phyloP scores from a whole-genome alignment of 1,140 invertebrate species.

The Telenomus remus region DNA sequence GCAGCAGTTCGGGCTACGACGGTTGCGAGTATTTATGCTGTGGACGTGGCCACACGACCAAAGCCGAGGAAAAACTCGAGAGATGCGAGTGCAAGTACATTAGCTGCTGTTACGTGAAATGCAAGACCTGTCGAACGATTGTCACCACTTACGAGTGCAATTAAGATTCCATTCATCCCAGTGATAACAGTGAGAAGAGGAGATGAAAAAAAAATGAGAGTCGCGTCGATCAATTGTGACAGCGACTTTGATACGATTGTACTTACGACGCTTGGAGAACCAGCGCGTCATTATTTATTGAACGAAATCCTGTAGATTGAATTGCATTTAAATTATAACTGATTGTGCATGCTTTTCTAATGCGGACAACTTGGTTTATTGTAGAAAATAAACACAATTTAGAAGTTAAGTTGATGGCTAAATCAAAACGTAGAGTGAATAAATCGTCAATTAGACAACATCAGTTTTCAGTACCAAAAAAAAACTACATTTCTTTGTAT shows the following conservation, averaged over 20 bases:
- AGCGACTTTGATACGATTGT: constrained; percentile 40
- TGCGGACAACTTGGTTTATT: no score
- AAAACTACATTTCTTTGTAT: no score
- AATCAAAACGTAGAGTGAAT: no score
- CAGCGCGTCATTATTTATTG: constrained; percentile 32
- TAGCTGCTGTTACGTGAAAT: constrained; percentile 93
- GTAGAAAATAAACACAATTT: no score
- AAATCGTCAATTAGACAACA: no score
- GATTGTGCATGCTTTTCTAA: no score
- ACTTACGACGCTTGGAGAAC: constrained; percentile 25
- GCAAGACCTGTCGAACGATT: constrained; percentile 84
- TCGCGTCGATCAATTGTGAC: constrained; percentile 8
- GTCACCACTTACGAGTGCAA: constrained; percentile 83
- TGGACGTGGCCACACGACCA: constrained; percentile 86
- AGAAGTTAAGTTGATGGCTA: no score
- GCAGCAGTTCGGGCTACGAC: constrained; percentile 81
- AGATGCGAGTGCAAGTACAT: constrained; percentile 92
- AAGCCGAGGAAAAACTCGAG: constrained; percentile 81
- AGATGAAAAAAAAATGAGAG: neutral
- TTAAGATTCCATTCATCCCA: constrained; percentile 69
- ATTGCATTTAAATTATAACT: no score
- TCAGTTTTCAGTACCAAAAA: no score
- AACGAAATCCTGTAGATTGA: neutral
- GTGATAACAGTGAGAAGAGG: neutral
- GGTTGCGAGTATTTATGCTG: constrained; percentile 92